Percentiles rank a stretch among this genome's conserved stretches.
These are phyloP conservation scores for Cecropterus lyciades DNA, from an alignment of 1,140 invertebrate genomes.

Conservation along the genomic window DNA sequence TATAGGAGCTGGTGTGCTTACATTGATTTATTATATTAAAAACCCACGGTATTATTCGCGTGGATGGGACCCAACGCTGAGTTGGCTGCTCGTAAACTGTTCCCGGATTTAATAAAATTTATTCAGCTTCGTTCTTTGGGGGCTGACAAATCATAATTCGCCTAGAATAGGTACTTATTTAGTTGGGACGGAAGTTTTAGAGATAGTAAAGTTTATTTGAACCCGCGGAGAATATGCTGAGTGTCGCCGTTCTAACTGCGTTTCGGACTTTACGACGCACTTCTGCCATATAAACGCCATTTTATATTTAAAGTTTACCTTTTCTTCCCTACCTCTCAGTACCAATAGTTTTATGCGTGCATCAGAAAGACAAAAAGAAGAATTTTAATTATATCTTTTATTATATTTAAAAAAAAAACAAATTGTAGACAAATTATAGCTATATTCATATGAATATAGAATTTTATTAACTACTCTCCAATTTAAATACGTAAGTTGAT, in stretches of 20 bases:
- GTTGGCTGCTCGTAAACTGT: constrained; percentile 71
- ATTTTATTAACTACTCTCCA: no score
- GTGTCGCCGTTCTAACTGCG: constrained; percentile 43
- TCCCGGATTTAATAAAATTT: constrained; percentile 81
- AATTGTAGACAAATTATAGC: no score
- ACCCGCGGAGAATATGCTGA: constrained; percentile 58
- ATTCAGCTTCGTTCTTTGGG: constrained; percentile 70
- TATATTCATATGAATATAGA: no score
- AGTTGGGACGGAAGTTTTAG: constrained; percentile 71
- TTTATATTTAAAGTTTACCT: constrained; percentile 33
- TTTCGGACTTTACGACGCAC: constrained; percentile 30
- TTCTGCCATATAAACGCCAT: constrained; percentile 28
- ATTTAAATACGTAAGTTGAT: no score
- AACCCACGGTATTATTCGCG: constrained; percentile 46
- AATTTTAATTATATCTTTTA: neutral
- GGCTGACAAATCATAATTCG: constrained; percentile 79
- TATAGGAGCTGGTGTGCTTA: constrained; percentile 36
- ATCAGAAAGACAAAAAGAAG: neutral
- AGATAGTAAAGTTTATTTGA: constrained; percentile 76
- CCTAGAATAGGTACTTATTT: constrained; percentile 77
- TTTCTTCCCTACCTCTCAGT: constrained; percentile 1
- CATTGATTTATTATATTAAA: constrained; percentile 69
- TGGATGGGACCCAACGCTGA: constrained; percentile 59
- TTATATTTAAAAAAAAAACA: neutral
- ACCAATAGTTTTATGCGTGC: neutral